These are phyloP conservation scores for Vanacampus margaritifer DNA, from an alignment of 2,113 vertebrate species.

Conservation along the genomic window DNA sequence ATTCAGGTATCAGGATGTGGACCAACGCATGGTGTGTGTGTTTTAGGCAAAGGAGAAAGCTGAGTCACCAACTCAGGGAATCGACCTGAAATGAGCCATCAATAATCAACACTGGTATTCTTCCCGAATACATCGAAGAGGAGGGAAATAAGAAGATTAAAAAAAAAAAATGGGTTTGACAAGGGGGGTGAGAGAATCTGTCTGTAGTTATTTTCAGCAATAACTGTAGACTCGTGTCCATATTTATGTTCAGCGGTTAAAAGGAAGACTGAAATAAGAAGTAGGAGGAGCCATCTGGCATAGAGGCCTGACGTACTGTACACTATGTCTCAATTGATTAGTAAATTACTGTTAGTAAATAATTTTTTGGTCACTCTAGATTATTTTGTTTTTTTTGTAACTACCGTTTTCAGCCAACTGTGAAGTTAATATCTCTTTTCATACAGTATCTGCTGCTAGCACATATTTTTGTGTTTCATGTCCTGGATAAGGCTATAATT, in stretches of 20 bases:
- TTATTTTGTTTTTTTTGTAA: not conserved
- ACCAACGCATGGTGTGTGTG: not conserved
- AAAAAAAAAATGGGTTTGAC: not conserved
- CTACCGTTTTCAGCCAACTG: not conserved
- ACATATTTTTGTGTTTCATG: not conserved
- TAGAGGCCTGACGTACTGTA: not conserved
- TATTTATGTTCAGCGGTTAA: not conserved
- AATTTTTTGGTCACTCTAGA: not conserved
- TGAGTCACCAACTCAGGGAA: conserved; percentile 36
- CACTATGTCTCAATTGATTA: not conserved
- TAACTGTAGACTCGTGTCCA: not conserved
- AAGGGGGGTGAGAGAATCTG: not conserved
- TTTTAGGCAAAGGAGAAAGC: conserved; percentile 56
- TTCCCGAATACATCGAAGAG: conserved; percentile 6
- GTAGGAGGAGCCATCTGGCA: not conserved
- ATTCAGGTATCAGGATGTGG: not conserved
- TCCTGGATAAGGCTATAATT: not conserved
- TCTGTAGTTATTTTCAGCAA: conserved; percentile 10
- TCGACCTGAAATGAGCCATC: conserved; percentile 62
- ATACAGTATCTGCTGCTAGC: conserved; percentile 1
- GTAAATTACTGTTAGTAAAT: not conserved
- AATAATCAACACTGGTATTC: not conserved
- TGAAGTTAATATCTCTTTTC: not conserved
- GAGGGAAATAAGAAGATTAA: conserved; percentile 12
- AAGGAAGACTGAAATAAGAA: not conserved